Evolutionary conservation across 2,797 vertebrate species (phyloP), one percentile per base, ranked within the genome.

Genomic region (Psittacula derbiana): DNA sequence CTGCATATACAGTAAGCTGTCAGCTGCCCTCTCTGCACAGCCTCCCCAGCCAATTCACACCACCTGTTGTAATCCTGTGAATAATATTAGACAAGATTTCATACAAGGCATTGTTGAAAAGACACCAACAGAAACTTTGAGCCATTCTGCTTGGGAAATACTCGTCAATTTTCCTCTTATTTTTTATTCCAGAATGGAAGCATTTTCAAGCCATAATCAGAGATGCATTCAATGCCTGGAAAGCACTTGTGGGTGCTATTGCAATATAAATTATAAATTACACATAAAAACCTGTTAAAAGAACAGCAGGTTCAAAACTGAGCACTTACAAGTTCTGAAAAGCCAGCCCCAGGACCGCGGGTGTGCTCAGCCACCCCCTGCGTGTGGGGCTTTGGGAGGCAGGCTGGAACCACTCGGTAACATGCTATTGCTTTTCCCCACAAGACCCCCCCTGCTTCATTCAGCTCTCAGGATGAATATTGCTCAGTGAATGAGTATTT

Each of bases 1-100:
- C 91, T 95, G 95, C 94, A 93, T 78, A 81, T 69, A 82, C 80
- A 62, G 80, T 50, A 55, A 90, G 94, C 74, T 95, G 93, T 89
- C 65, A 88, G 96, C 90, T 49, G 62, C 93, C 88, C 88, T 74
- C 73, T 70, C 80, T 50, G 66, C 86, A 84, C 6, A 90, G 78
- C 86, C 89, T 94, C 90, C 95, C 95, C 89, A 71, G 83, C 90
- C 96, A 93, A 95, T 95, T 95, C 66, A 41, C 79, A 91, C 79
- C 96, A 96, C 95, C 96, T 97, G 97, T 85, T 96, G 86, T 73
- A 67, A 91, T 72, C 88, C 67, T 27, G 33, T 3, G 78, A 90
- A 83, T 52, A 58, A 81, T 33, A 67, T 31, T 30, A 62, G 36
- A 23, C 70, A 78, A 38, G 61, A 70, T 86, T 94, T 95, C 86